Conservation (phyloP, 2,797 vertebrate species). For the Vireo griseus region DNA sequence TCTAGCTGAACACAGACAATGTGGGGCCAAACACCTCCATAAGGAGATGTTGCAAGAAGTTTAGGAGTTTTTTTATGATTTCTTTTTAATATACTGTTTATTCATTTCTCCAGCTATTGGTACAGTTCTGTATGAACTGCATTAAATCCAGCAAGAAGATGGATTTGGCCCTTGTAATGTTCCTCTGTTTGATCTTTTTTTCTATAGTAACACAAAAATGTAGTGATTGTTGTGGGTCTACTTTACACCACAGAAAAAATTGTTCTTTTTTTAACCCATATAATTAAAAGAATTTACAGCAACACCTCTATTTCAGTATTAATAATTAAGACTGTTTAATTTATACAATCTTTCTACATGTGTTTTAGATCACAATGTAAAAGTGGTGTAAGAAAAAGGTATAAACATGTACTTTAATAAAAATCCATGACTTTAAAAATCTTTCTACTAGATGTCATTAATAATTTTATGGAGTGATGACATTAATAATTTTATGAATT, state of each 20-base stretch:
- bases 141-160: neutral
- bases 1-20: neutral
- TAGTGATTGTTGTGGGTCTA: neutral
- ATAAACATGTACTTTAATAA: neutral
- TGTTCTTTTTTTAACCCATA: neutral
- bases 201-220: neutral
- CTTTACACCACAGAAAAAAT: neutral
- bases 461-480: neutral
- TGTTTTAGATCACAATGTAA: neutral
- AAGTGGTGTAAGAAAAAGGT: neutral
- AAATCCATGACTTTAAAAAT: neutral
- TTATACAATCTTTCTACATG: neutral
- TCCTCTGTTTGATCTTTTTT: neutral
- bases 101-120: neutral
- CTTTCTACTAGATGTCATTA: neutral
- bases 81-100: neutral
- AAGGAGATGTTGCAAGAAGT: neutral
- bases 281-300: neutral
- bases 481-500: neutral
- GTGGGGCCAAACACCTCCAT: neutral
- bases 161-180: neutral
- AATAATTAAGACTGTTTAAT: neutral
- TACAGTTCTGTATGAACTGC: neutral
- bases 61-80: neutral
- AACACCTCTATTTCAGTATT: neutral